Evolutionary conservation across 2,888 invertebrate species (phyloP).

Genomic region (Caenorhabditis sp.): DNA sequence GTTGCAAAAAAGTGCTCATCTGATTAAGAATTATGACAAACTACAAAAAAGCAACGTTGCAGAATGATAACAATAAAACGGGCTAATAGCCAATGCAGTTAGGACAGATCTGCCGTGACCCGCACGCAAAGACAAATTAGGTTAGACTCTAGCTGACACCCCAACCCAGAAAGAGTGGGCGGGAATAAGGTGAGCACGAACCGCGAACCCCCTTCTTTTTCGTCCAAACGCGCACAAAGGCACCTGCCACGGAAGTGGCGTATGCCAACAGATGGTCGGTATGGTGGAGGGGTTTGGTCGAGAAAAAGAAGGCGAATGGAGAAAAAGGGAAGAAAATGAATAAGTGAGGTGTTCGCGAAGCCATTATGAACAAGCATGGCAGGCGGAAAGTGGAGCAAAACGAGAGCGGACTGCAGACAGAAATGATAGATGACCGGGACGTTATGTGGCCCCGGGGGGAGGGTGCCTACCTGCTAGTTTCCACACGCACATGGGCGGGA

Average conservation of each 20-base stretch:
- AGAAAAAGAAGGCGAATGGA: conserved; percentile 43
- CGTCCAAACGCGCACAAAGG: conserved; percentile 41
- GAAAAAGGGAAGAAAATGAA: conserved; percentile 25
- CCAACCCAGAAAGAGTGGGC: neutral
- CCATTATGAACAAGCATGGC: conserved; percentile 45
- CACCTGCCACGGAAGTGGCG: conserved; percentile 61
- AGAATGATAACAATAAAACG: too few species aligned
- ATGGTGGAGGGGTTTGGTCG: conserved; percentile 41
- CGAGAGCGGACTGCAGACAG: conserved; percentile 21
- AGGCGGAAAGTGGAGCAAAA: conserved; percentile 43
- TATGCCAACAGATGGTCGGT: conserved; percentile 62
- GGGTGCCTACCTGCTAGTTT: conserved; percentile 21
- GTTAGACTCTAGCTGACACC: neutral
- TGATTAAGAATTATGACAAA: too few species aligned
- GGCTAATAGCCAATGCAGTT: too few species aligned
- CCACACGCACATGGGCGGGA: conserved; percentile 45
- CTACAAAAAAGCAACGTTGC: too few species aligned
- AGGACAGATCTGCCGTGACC: too few species aligned
- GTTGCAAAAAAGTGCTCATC: too few species aligned
- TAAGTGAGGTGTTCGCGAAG: conserved; percentile 49
- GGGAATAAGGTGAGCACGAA: conserved; percentile 43
- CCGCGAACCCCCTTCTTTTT: conserved; percentile 10
- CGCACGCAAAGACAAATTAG: conserved; percentile 17
- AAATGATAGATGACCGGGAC: conserved; percentile 25
- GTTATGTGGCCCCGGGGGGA: conserved; percentile 7